Evolutionary conservation across 2,113 vertebrate genomes (phyloP).

Genomic region (Myotis yumanensis): DNA sequence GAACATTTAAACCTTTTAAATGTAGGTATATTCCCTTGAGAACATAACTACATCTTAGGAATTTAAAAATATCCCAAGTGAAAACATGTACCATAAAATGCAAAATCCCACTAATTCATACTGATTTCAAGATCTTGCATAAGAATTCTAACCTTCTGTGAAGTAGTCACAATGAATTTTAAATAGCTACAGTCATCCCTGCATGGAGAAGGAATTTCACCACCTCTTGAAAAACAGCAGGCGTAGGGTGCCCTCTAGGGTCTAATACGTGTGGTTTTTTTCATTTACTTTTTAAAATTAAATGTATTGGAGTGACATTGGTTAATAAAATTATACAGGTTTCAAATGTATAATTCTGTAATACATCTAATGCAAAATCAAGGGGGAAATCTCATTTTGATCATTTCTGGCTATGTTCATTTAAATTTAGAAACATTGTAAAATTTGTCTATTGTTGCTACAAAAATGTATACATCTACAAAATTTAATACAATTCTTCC

Average conservation of each 20-base stretch:
- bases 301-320: neutral
- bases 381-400: neutral
- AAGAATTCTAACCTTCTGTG: constrained; percentile 33
- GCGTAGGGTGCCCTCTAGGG: constrained; percentile 72
- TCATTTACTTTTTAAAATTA: neutral
- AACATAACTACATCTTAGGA: neutral
- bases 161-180: neutral
- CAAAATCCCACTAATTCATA: neutral
- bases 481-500: neutral
- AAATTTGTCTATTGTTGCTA: neutral
- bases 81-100: neutral
- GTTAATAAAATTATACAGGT: neutral
- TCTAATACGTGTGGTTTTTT: neutral
- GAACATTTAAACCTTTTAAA: constrained; percentile 10
- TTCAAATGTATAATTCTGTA: neutral
- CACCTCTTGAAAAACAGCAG: constrained; percentile 11
- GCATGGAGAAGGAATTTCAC: neutral
- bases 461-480: neutral
- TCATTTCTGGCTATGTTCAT: neutral
- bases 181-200: neutral
- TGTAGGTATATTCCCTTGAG: neutral
- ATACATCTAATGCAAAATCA: neutral
- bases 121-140: neutral
- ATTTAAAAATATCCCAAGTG: neutral
- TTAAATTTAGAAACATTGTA: constrained; percentile 56